Evolutionary conservation across 2,113 vertebrate species (phyloP), one percentile per base, ranked within the genome.

Genomic region (Nicator chloris): DNA sequence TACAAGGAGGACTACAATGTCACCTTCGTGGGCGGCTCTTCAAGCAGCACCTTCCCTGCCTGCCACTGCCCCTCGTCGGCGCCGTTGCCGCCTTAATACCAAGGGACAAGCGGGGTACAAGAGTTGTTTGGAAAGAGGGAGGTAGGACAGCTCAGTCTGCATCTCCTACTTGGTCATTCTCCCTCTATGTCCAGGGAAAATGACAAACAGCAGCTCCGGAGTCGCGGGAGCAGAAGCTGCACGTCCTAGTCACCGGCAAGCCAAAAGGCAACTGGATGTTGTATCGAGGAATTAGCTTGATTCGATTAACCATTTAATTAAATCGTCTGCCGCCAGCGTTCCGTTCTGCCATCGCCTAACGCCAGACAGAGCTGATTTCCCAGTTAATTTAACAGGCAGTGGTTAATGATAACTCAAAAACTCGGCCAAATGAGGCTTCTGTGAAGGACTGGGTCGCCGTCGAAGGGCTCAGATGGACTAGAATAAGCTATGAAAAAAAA

Each of bases 241-340:
- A 19, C 10, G 17, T 59, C 45, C 82, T 13, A 21, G 45, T 23
- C 64, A 45, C 56, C 12, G 53, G 19, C 27, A 83, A 92, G 39
- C 10, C 66, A 92, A 88, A 86, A 91, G 69, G 51, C 91, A 86
- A 73, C 54, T 59, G 91, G 47, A 14, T 84, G 69, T 66, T 35
- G 35, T 59, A 75, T 59, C 12, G 75, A 80, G 72, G 68, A 96
- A 92, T 88, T 70, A 86, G 65, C 61, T 59, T 71, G 94, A 96
- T 96, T 90, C 60, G 72, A 94, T 92, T 93, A 97, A 93, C 77
- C 54, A 15, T 90, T 79, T 93, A 91, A 92, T 96, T 92, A 96
- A 90, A 90, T 21, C 57, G 54, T 6, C 66, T 30, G 30, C 76
- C n/a, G 11, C 64, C 76, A 54, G 35, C 35, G 3, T 42, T 81